Evolutionary conservation across 2,888 invertebrate species (phyloP).

Genomic region (Brachyptera risi): DNA sequence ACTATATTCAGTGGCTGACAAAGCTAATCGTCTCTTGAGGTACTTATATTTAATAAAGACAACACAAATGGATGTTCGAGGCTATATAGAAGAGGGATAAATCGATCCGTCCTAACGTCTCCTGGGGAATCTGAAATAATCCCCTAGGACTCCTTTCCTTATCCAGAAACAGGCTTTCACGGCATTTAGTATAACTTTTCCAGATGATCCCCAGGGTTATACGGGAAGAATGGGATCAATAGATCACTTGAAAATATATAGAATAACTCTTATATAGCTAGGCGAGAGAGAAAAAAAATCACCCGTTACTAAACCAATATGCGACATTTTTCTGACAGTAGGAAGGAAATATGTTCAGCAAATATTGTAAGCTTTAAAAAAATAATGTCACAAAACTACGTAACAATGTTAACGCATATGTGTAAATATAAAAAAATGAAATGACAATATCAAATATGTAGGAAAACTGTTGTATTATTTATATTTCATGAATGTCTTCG

Average conservation of each 20-base stretch:
- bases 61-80: background rate
- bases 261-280: too few species aligned
- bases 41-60: background rate
- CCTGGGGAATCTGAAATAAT: slow-evolving; percentile 12
- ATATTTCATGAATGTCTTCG: too few species aligned
- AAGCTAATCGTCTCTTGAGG: background rate
- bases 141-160: background rate
- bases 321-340: too few species aligned
- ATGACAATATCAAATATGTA: too few species aligned
- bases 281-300: too few species aligned
- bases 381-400: too few species aligned
- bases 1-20: background rate
- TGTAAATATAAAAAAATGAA: too few species aligned
- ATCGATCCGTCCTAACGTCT: slow-evolving; percentile 1
- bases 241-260: background rate
- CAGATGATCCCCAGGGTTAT: background rate
- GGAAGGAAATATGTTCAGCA: too few species aligned
- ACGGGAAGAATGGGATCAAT: background rate
- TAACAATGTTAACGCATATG: too few species aligned
- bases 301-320: too few species aligned
- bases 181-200: background rate
- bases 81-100: background rate
- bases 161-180: background rate
- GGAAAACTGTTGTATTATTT: too few species aligned
- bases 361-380: too few species aligned